Conservation (phyloP, 2,113 vertebrate species). For the Scomber colias region DNA sequence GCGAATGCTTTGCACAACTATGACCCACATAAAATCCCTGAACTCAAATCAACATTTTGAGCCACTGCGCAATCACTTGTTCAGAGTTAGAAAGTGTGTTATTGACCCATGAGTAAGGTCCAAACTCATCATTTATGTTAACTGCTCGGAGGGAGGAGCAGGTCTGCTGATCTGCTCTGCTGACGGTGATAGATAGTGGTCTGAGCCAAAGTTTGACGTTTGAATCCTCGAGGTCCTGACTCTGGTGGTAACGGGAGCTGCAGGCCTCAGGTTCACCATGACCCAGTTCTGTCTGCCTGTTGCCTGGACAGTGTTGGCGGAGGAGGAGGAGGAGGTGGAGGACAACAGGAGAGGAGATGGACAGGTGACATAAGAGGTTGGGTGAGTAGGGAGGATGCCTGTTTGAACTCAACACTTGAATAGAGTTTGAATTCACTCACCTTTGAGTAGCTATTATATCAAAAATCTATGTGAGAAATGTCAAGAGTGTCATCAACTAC, state of each 20-base stretch:
- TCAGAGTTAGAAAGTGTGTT: slow-evolving; percentile 26
- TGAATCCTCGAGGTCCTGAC: slow-evolving; percentile 54
- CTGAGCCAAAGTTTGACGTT: slow-evolving; percentile 52
- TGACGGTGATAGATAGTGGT: slow-evolving; percentile 12
- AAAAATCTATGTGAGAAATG: neutral
- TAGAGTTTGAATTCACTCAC: neutral
- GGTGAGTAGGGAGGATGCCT: neutral
- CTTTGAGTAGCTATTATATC: neutral
- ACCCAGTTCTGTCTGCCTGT: slow-evolving; percentile 73
- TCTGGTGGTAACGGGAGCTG: slow-evolving; percentile 67
- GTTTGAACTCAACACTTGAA: neutral
- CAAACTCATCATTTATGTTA: slow-evolving; percentile 32
- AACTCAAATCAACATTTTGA: slow-evolving; percentile 44
- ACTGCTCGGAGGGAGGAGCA: slow-evolving; percentile 7
- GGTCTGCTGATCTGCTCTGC: neutral
- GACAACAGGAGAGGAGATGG: neutral
- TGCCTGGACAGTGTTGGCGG: slow-evolving; percentile 31
- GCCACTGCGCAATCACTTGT: slow-evolving; percentile 14
- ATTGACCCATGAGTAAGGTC: slow-evolving; percentile 18
- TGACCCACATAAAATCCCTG: slow-evolving; percentile 58
- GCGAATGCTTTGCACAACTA: slow-evolving; percentile 25
- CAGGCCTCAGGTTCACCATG: slow-evolving; percentile 75
- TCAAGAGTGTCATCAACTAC: neutral
- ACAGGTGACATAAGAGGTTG: neutral
- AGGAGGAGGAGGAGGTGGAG: slow-evolving; percentile 17